A percentile compares a stretch with the other conserved stretches of the same genome.
These are phyloP conservation scores for Lineus longissimus DNA, from an alignment of 1,140 invertebrate species.

Conservation along the genomic window DNA sequence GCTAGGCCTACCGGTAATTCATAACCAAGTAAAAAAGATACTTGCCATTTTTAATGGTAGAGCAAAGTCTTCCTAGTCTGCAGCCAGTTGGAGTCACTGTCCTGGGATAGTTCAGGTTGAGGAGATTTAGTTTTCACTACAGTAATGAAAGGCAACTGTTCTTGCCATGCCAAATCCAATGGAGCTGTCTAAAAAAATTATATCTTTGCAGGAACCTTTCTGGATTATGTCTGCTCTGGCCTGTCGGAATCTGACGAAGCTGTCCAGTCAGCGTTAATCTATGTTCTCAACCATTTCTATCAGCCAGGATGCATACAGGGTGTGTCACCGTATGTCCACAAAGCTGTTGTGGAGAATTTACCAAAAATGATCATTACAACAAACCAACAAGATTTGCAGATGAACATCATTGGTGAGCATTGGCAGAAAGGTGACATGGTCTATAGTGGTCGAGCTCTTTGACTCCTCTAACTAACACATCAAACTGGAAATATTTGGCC, in stretches of 20 bases:
- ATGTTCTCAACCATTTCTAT: background rate
- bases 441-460: background rate
- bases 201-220: background rate
- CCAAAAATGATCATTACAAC: background rate
- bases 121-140: too few relatives aligned
- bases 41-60: too few relatives aligned
- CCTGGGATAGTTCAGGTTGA: too few relatives aligned
- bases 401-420: background rate
- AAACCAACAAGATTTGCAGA: background rate
- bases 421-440: background rate
- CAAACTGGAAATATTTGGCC: too few relatives aligned
- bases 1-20: too few relatives aligned
- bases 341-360: background rate
- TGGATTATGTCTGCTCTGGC: background rate
- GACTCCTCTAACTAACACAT: background rate
- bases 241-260: background rate
- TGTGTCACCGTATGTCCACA: background rate
- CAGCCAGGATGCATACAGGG: background rate
- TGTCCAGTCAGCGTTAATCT: background rate
- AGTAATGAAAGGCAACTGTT: too few relatives aligned
- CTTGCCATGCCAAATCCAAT: too few relatives aligned
- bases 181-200: too few relatives aligned
- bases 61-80: too few relatives aligned
- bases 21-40: too few relatives aligned
- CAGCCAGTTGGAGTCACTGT: too few relatives aligned